Evolutionary conservation across 2,797 vertebrate genomes (phyloP), one percentile per base, ranked within the genome.

Genomic region (Taenioides sp.): DNA sequence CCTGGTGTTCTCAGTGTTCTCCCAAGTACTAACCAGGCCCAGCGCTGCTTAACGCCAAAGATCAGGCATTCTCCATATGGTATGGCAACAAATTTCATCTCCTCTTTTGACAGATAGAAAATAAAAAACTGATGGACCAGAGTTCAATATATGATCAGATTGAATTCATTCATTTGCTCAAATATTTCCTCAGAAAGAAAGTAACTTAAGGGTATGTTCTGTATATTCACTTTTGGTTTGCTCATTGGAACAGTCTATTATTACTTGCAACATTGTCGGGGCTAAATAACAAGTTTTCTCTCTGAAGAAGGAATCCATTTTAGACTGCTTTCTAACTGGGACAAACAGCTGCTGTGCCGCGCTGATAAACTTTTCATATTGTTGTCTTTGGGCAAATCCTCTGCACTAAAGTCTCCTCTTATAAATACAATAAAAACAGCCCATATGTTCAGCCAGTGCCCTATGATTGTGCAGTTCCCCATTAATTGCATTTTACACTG

Each of bases 281-380:
- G 62, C 20, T 52, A 7, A 75, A 58, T 65, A 50, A 40, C n/a
- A 57, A 59, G 50, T 18, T 66, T 64, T 67, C 0, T 62, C 58
- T 67, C 59, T 28, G 47, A 68, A 75, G 47, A 67, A 69, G 23
- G 57, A 79, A 64, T 72, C 22, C 67, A 14, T 80, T 80, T 72
- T 68, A 77, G 63, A 72, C 23, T 12, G 78, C 57, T 66, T 72
- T 82, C 55, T 70, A 75, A 80, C 61, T 49, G 43, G 71, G 77
- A 73, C 72, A 78, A 59, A 63, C 66, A 73, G 69, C 7, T 75
- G 64, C 70, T 78, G 75, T 60, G 66, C 5, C 0, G 57, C 43
- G 74, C 68, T 58, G 76, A 79, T 84, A 72, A 80, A 76, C 64
- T 70, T 77, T 67, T 74, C 69, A 70, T 22, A 77, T 76, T 84